phyloP scores from a whole-genome alignment of 2,888 invertebrate species.

The Dryococelus australis region DNA sequence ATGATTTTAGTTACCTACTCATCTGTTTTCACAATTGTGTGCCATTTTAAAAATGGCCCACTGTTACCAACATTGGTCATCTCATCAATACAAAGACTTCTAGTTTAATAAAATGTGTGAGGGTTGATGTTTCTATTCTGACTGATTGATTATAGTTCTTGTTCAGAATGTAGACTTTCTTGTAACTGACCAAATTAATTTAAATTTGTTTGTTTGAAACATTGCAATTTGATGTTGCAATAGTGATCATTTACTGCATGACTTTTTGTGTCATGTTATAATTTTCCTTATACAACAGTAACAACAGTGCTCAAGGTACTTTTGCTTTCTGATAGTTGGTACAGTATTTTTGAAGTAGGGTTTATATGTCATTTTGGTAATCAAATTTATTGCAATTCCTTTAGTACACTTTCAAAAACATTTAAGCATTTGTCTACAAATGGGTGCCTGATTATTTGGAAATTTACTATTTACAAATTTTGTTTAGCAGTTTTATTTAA shows the following conservation, averaged over 20 bases:
- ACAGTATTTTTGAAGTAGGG: not conserved
- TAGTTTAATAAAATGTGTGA: not conserved
- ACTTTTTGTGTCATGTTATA: too few relatives aligned
- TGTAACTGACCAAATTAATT: not conserved
- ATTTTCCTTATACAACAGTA: too few relatives aligned
- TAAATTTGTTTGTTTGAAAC: not conserved
- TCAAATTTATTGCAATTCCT: not conserved
- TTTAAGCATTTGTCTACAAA: not conserved
- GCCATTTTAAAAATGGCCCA: not conserved
- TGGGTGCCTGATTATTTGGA: not conserved
- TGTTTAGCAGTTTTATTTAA: too few relatives aligned
- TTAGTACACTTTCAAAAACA: not conserved
- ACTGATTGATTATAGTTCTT: not conserved
- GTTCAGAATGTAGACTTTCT: not conserved
- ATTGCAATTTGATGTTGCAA: not conserved
- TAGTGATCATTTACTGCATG: too few relatives aligned
- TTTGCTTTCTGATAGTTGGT: not conserved
- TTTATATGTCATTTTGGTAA: not conserved
- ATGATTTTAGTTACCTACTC: not conserved
- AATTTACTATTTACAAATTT: too few relatives aligned
- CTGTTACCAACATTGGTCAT: slow-evolving; percentile 2
- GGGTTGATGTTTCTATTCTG: not conserved
- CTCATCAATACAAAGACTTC: not conserved
- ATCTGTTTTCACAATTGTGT: not conserved
- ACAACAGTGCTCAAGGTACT: too few relatives aligned